Percentiles rank a stretch among this genome's conserved stretches.
These are phyloP conservation scores for Caenorhabditis inopinata DNA, from an alignment of 1,140 invertebrate species.

Conservation along the genomic window DNA sequence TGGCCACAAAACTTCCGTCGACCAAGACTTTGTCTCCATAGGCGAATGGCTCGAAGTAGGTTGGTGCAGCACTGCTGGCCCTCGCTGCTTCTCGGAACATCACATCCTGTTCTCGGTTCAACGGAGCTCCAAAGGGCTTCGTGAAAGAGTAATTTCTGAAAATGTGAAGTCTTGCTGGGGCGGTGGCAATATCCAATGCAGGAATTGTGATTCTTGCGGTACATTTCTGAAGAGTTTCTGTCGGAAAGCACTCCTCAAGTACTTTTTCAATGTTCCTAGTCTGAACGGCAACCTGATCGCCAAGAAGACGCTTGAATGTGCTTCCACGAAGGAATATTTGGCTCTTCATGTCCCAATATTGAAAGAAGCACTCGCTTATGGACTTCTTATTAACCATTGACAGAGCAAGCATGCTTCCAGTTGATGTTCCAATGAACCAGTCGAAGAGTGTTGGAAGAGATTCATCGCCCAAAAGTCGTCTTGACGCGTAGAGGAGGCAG, in stretches of 20 bases:
- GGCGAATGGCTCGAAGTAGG: constrained; percentile 59
- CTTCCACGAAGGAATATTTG: constrained; percentile 60
- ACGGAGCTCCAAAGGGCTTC: constrained; percentile 25
- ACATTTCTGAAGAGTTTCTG: constrained; percentile 51
- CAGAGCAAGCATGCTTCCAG: constrained; percentile 59
- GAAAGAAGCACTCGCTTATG: constrained; percentile 57
- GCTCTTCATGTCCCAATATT: constrained; percentile 63
- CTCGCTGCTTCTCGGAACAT: constrained; percentile 59
- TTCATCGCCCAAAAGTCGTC: constrained; percentile 57
- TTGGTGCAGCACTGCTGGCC: constrained; percentile 59
- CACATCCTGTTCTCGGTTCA: constrained; percentile 50
- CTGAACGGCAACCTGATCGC: constrained; percentile 54
- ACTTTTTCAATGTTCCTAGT: constrained; percentile 56
- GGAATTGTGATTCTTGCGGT: constrained; percentile 54
- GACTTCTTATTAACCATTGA: constrained; percentile 56
- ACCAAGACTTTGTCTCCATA: constrained; percentile 52
- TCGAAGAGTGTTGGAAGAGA: constrained; percentile 51
- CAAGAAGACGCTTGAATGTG: constrained; percentile 56
- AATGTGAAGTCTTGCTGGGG: constrained; percentile 55
- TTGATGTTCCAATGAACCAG: constrained; percentile 57
- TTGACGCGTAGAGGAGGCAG: constrained; percentile 56
- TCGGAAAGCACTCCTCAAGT: constrained; percentile 47
- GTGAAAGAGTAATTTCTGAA: constrained; percentile 48
- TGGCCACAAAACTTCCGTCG: constrained; percentile 60
- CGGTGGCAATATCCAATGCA: constrained; percentile 53